Percentiles rank a stretch among this genome's conserved stretches.
Conservation (phyloP, 2,888 invertebrate species). For the Automeris io region DNA sequence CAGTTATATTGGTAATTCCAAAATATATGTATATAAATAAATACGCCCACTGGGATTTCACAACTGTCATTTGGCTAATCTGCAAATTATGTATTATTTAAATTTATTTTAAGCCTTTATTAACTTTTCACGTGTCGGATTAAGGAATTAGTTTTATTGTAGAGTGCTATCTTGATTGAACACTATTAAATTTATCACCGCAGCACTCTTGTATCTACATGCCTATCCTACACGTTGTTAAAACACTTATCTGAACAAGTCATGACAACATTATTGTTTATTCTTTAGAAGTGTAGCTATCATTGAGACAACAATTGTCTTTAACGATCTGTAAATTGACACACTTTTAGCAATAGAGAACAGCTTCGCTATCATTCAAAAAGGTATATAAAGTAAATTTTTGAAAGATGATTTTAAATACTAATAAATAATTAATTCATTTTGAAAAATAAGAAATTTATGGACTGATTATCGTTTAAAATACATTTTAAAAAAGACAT, state of each 20-base stretch:
- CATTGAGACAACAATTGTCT: neutral
- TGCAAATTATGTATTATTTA: slow-evolving; percentile 4
- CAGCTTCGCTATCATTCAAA: too few relatives aligned
- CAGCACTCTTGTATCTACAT: neutral
- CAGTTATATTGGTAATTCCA: neutral
- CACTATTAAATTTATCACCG: slow-evolving; percentile 17
- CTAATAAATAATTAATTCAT: too few relatives aligned
- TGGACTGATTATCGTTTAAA: too few relatives aligned
- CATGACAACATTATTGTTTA: neutral
- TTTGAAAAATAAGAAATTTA: too few relatives aligned
- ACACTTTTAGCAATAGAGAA: too few relatives aligned
- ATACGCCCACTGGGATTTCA: neutral
- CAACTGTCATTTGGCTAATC: neutral
- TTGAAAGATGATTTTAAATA: too few relatives aligned
- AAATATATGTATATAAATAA: neutral
- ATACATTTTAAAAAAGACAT: too few relatives aligned
- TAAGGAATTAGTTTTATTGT: slow-evolving; percentile 45
- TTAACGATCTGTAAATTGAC: neutral
- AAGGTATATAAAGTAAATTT: too few relatives aligned
- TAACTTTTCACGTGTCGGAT: slow-evolving; percentile 39
- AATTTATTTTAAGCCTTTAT: slow-evolving; percentile 9
- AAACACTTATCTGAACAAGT: slow-evolving; percentile 2
- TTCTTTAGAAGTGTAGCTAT: neutral
- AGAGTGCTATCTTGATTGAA: slow-evolving; percentile 53
- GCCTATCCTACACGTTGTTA: neutral